Percentiles rank a stretch among this genome's conserved stretches.
Evolutionary conservation across 2,888 invertebrate species (phyloP).

Genomic region (Eupithecia dodoneata): DNA sequence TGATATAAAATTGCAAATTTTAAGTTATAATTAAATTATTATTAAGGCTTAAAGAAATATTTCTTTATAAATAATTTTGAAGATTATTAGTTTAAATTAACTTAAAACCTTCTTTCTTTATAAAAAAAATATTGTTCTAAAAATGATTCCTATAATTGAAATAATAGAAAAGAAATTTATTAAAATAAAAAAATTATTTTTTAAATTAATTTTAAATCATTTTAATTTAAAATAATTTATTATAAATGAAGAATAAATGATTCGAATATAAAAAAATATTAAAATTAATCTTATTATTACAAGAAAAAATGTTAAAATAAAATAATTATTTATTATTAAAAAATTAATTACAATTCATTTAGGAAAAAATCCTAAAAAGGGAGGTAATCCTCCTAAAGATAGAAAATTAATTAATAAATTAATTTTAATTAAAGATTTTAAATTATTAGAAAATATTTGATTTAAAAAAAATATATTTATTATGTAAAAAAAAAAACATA

Average conservation of each 20-base stretch:
- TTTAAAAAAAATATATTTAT: constrained; percentile 79
- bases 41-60: constrained; percentile 84
- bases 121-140: constrained; percentile 67
- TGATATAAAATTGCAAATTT: constrained; percentile 87
- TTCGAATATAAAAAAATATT: constrained; percentile 83
- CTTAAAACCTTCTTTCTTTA: constrained; percentile 84
- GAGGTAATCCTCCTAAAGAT: constrained; percentile 84
- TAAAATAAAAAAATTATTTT: constrained; percentile 61
- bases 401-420: constrained; percentile 80
- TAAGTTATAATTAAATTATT: constrained; percentile 62
- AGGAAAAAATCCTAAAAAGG: constrained; percentile 85
- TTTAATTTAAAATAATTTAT: constrained; percentile 78
- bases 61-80: constrained; percentile 86
- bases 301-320: constrained; percentile 73
- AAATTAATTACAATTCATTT: constrained; percentile 85
- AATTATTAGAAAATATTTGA: constrained; percentile 76
- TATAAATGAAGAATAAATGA: constrained; percentile 77
- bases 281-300: constrained; percentile 81
- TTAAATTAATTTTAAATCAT: constrained; percentile 69
- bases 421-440: constrained; percentile 76
- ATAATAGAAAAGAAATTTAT: constrained; percentile 61
- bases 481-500: constrained; percentile 75
- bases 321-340: constrained; percentile 72
- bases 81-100: constrained; percentile 86
- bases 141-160: constrained; percentile 62